Base-by-base conservation (phyloP, 1,140 invertebrate genomes). In the Latrodectus geometricus region DNA sequence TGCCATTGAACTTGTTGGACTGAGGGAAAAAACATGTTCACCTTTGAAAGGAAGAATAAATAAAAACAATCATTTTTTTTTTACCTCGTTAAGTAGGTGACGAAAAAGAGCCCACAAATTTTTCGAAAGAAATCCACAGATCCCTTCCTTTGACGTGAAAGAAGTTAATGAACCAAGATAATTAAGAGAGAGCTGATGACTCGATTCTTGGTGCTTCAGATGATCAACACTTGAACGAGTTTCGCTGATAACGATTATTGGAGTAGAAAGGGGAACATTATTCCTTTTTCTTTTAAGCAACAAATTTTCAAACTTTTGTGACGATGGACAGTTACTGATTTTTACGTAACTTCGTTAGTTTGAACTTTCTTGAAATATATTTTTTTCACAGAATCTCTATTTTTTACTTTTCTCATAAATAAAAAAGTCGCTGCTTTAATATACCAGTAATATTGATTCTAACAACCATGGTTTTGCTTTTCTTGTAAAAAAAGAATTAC, bases 101-200 rank as follows among this genome's bases (percentile, higher is more conserved):
- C 68, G 68, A 69, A 69, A 21, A 23, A 69, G 68, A 69, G 68
- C 68, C 35, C 35, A 61, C 17, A 61, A 61, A 61, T 61, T 17
- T 61, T 61, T 61, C 11, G 17, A 69, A n/a, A 69, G n/a, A 20
- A 69, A 23, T 69, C n/a, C n/a, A 21, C 12, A 69, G 9, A 69
- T 65, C 12, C 9, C 68, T 69, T 69, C 68, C 68, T 69, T 21
- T 69, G 11, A 61, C 17, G 54, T 61, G 54, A 61, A 61, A 11
- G 54, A 61, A 61, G 54, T 61, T 61, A 61, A 61, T 61, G 11
- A 61, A 61, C 11, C 17, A 61, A 61, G 54, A 61, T 61, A 61
- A 61, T 61, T 61, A 61, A 61, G 54, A 11, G 54, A 17, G 11
- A 11, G 8, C 54, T 61, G 54, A 61, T 61, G 54, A 61, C 54